Conservation (phyloP, 2,888 invertebrate genomes). For the Callyntrura sp. region DNA sequence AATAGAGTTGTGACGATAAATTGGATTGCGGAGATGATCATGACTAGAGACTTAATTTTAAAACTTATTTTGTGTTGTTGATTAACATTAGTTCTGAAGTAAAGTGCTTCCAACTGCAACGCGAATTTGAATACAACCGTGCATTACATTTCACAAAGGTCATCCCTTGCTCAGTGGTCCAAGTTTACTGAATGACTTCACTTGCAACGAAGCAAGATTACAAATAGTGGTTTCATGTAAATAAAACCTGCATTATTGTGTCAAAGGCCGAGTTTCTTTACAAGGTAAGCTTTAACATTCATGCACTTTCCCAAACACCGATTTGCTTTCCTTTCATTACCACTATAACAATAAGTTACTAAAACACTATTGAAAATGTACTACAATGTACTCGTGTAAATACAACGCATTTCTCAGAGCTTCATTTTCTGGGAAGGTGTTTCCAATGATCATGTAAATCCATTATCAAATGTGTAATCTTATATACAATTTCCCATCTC, state of each 20-base stretch:
- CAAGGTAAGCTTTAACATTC: slow-evolving; percentile 50
- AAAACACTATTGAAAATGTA: neutral
- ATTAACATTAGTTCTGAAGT: neutral
- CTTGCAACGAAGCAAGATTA: neutral
- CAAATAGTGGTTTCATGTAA: slow-evolving; percentile 55
- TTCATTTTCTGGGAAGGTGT: neutral
- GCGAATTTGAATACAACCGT: no score
- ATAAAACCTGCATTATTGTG: slow-evolving; percentile 8
- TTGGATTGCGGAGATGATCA: no score
- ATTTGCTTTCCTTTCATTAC: neutral
- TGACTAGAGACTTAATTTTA: no score
- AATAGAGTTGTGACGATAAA: no score
- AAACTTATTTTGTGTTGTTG: neutral
- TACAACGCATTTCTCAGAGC: neutral
- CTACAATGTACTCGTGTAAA: neutral
- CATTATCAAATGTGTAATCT: no score
- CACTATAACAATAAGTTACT: neutral
- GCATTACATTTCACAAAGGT: no score
- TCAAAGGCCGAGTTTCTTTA: slow-evolving; percentile 58
- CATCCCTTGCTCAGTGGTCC: neutral
- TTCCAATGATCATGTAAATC: no score
- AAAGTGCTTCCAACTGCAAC: neutral
- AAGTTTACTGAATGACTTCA: slow-evolving; percentile 13
- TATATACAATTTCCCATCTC: no score
- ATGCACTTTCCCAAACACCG: neutral